These are phyloP conservation scores for Chaetodon auriga DNA, from an alignment of 2,113 vertebrate genomes.

Conservation along the genomic window DNA sequence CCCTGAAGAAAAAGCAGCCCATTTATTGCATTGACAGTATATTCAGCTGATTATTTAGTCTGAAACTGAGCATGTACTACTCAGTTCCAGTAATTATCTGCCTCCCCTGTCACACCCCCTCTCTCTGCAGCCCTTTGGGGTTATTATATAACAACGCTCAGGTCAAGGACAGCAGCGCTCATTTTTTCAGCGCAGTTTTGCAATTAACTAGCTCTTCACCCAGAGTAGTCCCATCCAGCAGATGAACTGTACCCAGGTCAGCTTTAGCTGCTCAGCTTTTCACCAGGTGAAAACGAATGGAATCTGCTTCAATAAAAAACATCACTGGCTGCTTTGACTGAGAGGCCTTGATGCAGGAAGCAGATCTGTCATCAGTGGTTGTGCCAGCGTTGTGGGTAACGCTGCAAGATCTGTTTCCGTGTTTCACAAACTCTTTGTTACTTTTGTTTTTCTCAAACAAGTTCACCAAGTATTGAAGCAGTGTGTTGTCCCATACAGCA, in stretches of 20 bases:
- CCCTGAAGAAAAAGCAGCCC: neutral
- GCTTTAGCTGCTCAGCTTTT: neutral
- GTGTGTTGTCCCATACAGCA: neutral
- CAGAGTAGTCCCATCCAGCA: neutral
- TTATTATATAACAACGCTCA: conserved; percentile 19
- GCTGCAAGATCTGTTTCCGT: neutral
- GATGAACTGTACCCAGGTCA: neutral
- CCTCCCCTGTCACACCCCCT: neutral
- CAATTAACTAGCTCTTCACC: conserved; percentile 24
- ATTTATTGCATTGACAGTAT: neutral
- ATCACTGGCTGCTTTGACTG: neutral
- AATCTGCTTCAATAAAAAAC: neutral
- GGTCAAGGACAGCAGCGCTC: conserved; percentile 19
- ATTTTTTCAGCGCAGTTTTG: neutral
- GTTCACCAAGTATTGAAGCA: neutral
- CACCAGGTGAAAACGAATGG: neutral
- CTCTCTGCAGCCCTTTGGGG: conserved; percentile 11
- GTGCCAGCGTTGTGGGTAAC: neutral
- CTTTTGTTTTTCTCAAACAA: neutral
- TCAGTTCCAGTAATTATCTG: conserved; percentile 21
- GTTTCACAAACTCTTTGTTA: neutral
- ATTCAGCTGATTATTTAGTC: neutral
- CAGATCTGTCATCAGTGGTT: neutral
- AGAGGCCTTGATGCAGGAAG: conserved; percentile 4
- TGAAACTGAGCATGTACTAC: neutral